Evolutionary conservation across 92 coral and sea anemone species (phyloP), one percentile per base, ranked within the genome.

Genomic region (Micromussa lordhowensis): DNA sequence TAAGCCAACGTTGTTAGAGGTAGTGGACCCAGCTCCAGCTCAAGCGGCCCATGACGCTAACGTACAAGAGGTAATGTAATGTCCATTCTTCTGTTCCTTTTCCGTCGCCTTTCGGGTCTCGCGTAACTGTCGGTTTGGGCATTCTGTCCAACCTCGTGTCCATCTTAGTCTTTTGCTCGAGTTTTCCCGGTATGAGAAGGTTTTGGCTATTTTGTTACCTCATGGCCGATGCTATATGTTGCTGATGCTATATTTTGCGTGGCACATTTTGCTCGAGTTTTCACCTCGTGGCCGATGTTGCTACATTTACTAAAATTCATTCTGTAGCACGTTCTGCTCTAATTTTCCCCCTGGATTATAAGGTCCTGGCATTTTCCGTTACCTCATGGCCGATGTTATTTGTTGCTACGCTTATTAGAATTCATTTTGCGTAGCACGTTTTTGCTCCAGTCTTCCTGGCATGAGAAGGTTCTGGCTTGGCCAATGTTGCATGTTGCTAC

Each of bases 1-100:
- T n/a, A n/a, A n/a, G 77, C 77, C 77, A 73, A 73, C 77, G 77
- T 73, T 73, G 36, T 73, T 73, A 73, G 77, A 73, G 77, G 77
- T 73, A 73, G 53, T 73, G 77, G 77, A 73, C 77, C 77, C 77
- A 73, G 77, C 77, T 34, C 77, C 53, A 7, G 44, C 77, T 73
- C 54, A 34, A 73, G 77, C 24, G 53, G 77, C 77, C 78, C 75
- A 24, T 31, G 75, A 69, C 75, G 4, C 75, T 69, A 69, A 69
- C 75, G 36, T 21, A 31, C 75, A 69, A 69, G 36, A 69, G 75
- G 75, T 69, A 69, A 69, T 69, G 29, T 69, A 69, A 69, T 69
- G 75, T 69, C 75, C 75, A 69, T 26, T 69, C 75, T 69, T 69
- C 75, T 69, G 75, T 69, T 69, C 75, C 75, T 69, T 69, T 34